Conservation (phyloP, 2,797 vertebrate genomes). For the Pipistrellus pygmaeus region DNA sequence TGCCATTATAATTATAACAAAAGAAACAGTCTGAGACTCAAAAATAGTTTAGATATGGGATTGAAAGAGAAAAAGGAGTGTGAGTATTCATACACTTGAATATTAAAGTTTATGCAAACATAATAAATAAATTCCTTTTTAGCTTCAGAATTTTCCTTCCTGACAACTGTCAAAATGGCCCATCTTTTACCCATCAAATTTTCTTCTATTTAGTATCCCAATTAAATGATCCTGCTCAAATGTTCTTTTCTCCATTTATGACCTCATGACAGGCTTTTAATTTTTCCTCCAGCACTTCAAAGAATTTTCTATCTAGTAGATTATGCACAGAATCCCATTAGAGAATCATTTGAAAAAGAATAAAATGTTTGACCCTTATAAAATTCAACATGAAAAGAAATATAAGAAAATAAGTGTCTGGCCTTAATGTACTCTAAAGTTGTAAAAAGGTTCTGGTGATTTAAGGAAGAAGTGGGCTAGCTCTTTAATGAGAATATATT, state of each 20-base stretch:
- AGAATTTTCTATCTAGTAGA: conserved; percentile 32
- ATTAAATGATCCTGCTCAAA: conserved; percentile 43
- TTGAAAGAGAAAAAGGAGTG: neutral
- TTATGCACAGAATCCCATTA: conserved; percentile 61
- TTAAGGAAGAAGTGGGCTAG: neutral
- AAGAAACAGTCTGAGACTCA: neutral
- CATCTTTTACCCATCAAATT: neutral
- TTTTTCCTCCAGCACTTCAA: conserved; percentile 55
- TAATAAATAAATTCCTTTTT: conserved; percentile 22
- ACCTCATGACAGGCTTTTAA: conserved; percentile 54
- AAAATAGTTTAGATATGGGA: neutral
- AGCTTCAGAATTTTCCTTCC: neutral
- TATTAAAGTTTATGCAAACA: neutral
- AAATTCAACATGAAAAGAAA: conserved; percentile 63
- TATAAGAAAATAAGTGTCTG: neutral
- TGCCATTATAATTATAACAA: neutral
- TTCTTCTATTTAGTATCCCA: neutral
- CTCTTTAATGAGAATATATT: neutral
- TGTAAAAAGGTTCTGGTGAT: neutral
- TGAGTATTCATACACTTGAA: neutral
- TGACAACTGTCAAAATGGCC: neutral
- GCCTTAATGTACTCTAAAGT: conserved; percentile 1
- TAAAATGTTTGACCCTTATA: conserved; percentile 60
- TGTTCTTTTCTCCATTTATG: conserved; percentile 45
- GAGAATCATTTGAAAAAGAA: conserved; percentile 65